Evolutionary conservation across 2,797 vertebrate species (phyloP), one percentile per base, ranked within the genome.

Genomic region (Alca torda): DNA sequence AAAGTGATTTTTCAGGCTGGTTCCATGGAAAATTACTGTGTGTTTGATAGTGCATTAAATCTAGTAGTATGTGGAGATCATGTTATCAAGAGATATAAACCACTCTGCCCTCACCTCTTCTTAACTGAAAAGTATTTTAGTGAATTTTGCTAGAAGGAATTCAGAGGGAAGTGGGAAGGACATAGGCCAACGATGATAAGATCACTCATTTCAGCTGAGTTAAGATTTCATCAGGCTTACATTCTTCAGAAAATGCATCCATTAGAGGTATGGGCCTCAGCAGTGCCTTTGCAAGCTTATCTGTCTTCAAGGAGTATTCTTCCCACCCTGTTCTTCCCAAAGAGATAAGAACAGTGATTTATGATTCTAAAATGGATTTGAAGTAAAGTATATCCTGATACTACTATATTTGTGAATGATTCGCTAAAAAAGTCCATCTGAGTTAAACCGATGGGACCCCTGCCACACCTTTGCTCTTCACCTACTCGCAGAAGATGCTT

Each of bases 21-120:
- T 89, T 79, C 51, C 69, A 84, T 88, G 94, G 82, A 95, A 97
- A 97, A 97, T 96, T 97, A 92, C 90, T 85, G 56, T 78, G 80
- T 90, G 60, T 72, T 90, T 88, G 90, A 80, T 56, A 93, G 65
- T 76, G 26, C 84, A 69, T 84, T 97, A 81, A 76, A 89, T 77
- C 56, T 70, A 95, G 50, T 33, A 61, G 41, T 89, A 61, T 74
- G n/a, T 19, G 35, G 46, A 78, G 79, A 93, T 86, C 74, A 56
- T 35, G 48, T 81, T 96, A 92, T 93, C 88, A 75, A 72, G 68
- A 80, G 75, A 93, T 91, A n/a, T 67, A 86, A 89, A 96, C 25
- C 41, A 76, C 13, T 70, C 41, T 87, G 65, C 73, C 73, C 75
- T 97, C 88, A 78, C 80, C 53, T 95, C 67, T 84, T 69, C 69